These are phyloP conservation scores for Ceratoteleas bidentatus DNA, from an alignment of 1,140 invertebrate genomes.

Conservation along the genomic window DNA sequence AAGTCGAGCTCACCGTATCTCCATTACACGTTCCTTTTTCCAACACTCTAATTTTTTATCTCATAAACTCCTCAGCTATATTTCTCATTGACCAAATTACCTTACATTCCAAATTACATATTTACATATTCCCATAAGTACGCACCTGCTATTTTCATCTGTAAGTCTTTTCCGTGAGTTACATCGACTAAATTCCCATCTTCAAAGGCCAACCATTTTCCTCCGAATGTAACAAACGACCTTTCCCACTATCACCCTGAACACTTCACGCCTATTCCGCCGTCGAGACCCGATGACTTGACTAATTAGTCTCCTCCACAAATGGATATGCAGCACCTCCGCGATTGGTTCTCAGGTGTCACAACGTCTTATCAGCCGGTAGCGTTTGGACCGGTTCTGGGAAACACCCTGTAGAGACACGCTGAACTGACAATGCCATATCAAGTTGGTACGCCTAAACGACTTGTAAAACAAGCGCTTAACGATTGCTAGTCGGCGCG, in stretches of 20 bases:
- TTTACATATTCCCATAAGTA: no score
- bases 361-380: constrained; percentile 69
- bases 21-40: no score
- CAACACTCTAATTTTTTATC: no score
- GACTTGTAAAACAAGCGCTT: constrained; percentile 82
- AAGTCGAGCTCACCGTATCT: no score
- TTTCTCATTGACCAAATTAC: no score
- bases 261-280: constrained; percentile 16
- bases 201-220: neutral
- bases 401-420: constrained; percentile 73
- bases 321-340: constrained; percentile 46
- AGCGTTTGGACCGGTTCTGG: constrained; percentile 70
- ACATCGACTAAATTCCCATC: no score
- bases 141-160: no score
- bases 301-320: constrained; percentile 34
- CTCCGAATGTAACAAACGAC: neutral
- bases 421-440: constrained; percentile 71
- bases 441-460: constrained; percentile 76
- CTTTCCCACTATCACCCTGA: neutral
- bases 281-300: constrained; percentile 20
- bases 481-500: constrained; percentile 74
- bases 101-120: no score
- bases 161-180: no score
- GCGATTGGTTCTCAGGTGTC: constrained; percentile 54
- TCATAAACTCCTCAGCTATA: no score